These are phyloP conservation scores for Rotaria magnacalcarata DNA, from an alignment of 2,888 invertebrate genomes.

Conservation along the genomic window DNA sequence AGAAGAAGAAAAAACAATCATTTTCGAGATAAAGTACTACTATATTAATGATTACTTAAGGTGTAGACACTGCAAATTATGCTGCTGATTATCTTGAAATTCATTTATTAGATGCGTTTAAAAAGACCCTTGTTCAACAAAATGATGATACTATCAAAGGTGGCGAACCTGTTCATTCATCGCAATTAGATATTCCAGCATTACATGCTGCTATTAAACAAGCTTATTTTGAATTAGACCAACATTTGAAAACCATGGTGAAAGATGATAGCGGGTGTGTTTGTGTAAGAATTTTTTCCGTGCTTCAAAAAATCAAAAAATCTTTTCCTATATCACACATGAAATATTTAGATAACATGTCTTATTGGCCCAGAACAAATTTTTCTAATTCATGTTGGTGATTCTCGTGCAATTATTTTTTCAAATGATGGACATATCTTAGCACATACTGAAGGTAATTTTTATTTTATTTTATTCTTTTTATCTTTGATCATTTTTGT, in stretches of 20 bases:
- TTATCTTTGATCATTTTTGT: neutral
- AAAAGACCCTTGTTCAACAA: neutral
- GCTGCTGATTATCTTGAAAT: slow-evolving; percentile 31
- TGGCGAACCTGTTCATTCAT: neutral
- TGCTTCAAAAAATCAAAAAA: neutral
- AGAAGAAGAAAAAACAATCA: slow-evolving; percentile 48
- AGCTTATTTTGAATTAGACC: slow-evolving; percentile 14
- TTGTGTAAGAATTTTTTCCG: neutral
- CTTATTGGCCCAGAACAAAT: slow-evolving; percentile 79
- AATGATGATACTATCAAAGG: neutral
- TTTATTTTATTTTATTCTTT: neutral
- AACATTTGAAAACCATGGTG: neutral
- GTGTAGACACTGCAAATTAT: slow-evolving; percentile 9
- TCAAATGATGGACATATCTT: slow-evolving; percentile 65
- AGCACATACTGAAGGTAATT: neutral
- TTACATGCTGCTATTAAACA: neutral
- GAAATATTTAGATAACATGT: slow-evolving; percentile 70
- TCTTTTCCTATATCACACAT: too few relatives aligned
- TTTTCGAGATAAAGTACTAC: neutral
- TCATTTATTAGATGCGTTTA: neutral
- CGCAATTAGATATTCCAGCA: neutral
- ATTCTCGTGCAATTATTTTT: slow-evolving; percentile 82
- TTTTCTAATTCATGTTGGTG: slow-evolving; percentile 61
- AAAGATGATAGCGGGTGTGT: slow-evolving; percentile 29
- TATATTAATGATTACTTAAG: neutral